Conservation (phyloP, 2,113 vertebrate species). For the Argyrosomus japonicus region DNA sequence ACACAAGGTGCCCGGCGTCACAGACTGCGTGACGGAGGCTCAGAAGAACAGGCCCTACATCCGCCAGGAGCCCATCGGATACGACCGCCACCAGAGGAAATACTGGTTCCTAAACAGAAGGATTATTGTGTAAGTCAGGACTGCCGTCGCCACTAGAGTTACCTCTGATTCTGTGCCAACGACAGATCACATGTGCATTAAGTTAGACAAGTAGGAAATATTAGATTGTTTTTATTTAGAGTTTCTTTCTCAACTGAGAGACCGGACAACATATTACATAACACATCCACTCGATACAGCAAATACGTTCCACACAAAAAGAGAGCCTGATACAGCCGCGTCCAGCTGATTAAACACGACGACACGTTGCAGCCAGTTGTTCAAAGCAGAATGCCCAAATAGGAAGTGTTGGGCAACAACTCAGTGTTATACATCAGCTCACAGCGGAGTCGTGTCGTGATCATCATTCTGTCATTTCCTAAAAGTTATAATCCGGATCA, state of each 20-base stretch:
- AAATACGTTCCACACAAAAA: neutral
- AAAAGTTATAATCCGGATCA: no score
- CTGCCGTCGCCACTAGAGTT: neutral
- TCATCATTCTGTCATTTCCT: neutral
- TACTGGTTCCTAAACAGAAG: conserved; percentile 98
- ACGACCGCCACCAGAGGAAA: conserved; percentile 95
- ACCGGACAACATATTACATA: neutral
- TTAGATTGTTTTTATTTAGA: neutral
- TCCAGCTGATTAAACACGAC: neutral
- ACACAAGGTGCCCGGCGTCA: conserved; percentile 95
- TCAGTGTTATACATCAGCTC: neutral
- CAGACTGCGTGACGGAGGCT: conserved; percentile 95
- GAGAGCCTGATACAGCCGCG: no score
- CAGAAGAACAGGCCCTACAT: conserved; percentile 97
- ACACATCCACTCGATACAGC: neutral
- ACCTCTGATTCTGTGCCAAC: neutral
- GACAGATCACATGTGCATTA: neutral
- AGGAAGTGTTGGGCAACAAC: no score
- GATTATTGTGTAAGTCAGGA: conserved; percentile 93
- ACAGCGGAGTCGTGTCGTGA: neutral
- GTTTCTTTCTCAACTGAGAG: no score
- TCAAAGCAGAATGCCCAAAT: neutral
- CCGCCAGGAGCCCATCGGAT: conserved; percentile 95
- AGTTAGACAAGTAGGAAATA: neutral
- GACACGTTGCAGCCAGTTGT: neutral